These are phyloP conservation scores for Eulemur coronatus DNA, from an alignment of 2,797 vertebrate genomes.

Conservation along the genomic window DNA sequence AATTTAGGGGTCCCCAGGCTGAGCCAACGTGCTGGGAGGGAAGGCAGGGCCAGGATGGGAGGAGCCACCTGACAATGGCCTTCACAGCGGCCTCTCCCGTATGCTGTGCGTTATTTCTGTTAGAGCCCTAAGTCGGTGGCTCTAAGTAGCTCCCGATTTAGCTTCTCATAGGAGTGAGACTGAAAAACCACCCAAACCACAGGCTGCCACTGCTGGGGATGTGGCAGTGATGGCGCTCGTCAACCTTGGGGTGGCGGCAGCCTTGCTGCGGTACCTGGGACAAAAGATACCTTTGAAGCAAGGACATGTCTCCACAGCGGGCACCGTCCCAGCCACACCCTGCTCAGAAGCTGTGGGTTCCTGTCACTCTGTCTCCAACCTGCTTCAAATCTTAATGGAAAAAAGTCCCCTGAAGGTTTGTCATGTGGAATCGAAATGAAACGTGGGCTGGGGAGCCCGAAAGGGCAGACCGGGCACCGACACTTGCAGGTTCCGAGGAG, in stretches of 20 bases:
- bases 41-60: background rate
- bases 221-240: accelerated
- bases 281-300: background rate
- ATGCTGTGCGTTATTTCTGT: constrained; percentile 11
- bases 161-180: constrained; percentile 35
- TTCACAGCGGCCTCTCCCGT: background rate
- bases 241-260: background rate
- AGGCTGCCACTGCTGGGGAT: background rate
- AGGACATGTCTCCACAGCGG: background rate
- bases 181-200: background rate
- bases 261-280: background rate
- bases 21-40: background rate
- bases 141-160: constrained; percentile 50
- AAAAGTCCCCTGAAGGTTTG: background rate
- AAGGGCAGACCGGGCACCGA: background rate
- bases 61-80: background rate
- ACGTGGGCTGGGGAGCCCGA: background rate
- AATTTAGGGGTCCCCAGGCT: background rate
- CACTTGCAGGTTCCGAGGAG: background rate
- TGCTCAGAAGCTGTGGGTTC: background rate
- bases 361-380: background rate
- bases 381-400: background rate
- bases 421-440: background rate
- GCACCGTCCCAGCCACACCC: background rate
- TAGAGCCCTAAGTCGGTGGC: constrained; percentile 42